Percentiles rank a stretch among this genome's conserved stretches.
Evolutionary conservation across 2,888 invertebrate genomes (phyloP).

Genomic region (Lagria hirta): DNA sequence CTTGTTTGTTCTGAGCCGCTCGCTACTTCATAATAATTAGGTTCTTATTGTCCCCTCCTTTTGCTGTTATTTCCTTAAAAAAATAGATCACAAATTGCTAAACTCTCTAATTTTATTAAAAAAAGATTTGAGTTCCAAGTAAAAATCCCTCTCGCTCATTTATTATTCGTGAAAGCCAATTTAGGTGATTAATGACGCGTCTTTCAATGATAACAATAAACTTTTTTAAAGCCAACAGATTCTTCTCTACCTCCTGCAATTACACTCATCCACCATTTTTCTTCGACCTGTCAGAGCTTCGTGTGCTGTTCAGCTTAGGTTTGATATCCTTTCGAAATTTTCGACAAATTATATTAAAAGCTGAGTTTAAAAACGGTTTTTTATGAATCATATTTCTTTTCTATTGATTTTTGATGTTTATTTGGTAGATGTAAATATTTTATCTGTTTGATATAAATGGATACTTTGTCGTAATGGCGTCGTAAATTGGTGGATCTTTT

Average conservation of each 20-base stretch:
- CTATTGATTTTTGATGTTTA: constrained; percentile 34
- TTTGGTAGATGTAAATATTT: constrained; percentile 31
- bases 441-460: constrained; percentile 29
- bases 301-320: constrained; percentile 1
- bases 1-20: no score
- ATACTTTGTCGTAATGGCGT: constrained; percentile 31
- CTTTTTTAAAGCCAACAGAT: constrained; percentile 14
- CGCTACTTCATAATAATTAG: no score
- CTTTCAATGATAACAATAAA: constrained; percentile 28
- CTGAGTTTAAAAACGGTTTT: constrained; percentile 20
- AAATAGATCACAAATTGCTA: no score
- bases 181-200: constrained; percentile 27
- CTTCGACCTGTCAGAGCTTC: constrained; percentile 15
- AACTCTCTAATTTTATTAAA: no score
- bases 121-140: no score
- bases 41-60: no score
- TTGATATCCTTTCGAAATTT: not conserved
- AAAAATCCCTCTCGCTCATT: no score
- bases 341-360: constrained; percentile 1
- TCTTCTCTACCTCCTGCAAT: constrained; percentile 18
- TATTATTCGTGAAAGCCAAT: constrained; percentile 26
- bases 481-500: constrained; percentile 19
- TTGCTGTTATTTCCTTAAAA: no score
- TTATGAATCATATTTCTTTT: constrained; percentile 32
- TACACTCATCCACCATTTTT: constrained; percentile 19